Evolutionary conservation across 2,888 invertebrate genomes (phyloP).

Genomic region (Polydrusus pterygomalis): DNA sequence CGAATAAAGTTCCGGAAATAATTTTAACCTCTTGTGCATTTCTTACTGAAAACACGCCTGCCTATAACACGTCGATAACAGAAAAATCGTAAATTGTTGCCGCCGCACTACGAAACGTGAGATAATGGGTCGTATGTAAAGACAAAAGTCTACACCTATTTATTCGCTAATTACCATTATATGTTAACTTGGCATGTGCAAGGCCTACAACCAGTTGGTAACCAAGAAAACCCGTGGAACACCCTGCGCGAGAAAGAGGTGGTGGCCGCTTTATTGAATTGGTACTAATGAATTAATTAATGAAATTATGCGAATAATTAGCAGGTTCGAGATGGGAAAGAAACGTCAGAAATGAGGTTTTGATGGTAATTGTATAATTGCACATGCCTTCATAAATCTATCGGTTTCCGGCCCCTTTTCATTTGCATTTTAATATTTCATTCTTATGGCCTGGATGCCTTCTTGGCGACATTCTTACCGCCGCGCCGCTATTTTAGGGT

Average conservation of each 20-base stretch:
- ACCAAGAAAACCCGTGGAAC: conserved; percentile 26
- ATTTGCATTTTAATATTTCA: background rate
- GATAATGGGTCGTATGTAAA: conserved; percentile 38
- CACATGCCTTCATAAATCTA: conserved; percentile 40
- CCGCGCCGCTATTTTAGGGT: too few relatives aligned
- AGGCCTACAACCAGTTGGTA: conserved; percentile 28
- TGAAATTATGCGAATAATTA: conserved; percentile 40
- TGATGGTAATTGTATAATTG: conserved; percentile 42
- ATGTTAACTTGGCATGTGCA: conserved; percentile 41
- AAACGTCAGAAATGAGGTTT: conserved; percentile 43
- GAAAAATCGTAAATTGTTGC: conserved; percentile 44
- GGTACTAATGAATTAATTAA: conserved; percentile 44
- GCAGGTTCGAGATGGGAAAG: conserved; percentile 19
- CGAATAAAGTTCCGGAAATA: too few relatives aligned
- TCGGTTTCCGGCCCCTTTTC: conserved; percentile 5
- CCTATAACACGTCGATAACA: conserved; percentile 14
- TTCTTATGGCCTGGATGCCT: background rate
- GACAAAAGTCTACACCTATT: conserved; percentile 38
- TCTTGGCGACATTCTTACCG: too few relatives aligned
- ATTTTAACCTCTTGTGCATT: too few relatives aligned
- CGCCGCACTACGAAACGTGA: conserved; percentile 42
- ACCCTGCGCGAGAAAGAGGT: conserved; percentile 28
- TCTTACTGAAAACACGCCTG: conserved; percentile 40
- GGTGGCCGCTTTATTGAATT: conserved; percentile 35
- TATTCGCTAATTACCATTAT: conserved; percentile 36